Evolutionary conservation across 2,888 invertebrate genomes (phyloP).

Genomic region (Siphlonurus alternatus): DNA sequence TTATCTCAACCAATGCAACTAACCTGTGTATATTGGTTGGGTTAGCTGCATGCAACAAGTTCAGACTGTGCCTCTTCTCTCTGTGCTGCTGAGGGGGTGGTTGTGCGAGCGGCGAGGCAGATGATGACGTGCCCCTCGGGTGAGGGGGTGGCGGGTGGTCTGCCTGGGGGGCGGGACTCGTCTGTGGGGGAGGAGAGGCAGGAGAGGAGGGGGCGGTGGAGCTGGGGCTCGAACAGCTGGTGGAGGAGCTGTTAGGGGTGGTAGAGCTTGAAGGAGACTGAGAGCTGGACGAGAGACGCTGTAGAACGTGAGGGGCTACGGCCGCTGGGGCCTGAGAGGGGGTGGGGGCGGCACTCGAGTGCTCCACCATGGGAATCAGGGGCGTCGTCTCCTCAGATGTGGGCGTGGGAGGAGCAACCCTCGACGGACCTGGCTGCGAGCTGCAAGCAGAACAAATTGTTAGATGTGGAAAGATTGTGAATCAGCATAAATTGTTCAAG

Average conservation of each 20-base stretch:
- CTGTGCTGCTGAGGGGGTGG: conserved; percentile 18
- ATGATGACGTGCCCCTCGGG: conserved; percentile 4
- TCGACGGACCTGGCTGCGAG: conserved; percentile 41
- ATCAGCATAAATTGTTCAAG: too few relatives aligned
- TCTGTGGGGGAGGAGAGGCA: conserved; percentile 36
- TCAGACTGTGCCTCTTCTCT: conserved; percentile 42
- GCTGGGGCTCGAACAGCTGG: conserved; percentile 43
- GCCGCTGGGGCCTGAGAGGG: too few relatives aligned
- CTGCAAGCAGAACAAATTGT: too few relatives aligned
- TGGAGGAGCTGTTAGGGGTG: conserved; percentile 23
- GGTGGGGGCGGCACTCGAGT: conserved; percentile 23
- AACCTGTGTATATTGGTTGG: neutral
- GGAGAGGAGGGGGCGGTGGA: conserved; percentile 50
- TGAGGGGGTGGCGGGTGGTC: conserved; percentile 5
- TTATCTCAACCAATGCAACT: too few relatives aligned
- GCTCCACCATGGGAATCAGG: conserved; percentile 35
- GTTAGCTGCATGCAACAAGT: conserved; percentile 23
- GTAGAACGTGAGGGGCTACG: conserved; percentile 24
- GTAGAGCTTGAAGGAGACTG: conserved; percentile 35
- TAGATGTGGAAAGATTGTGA: too few relatives aligned
- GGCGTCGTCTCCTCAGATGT: conserved; percentile 42
- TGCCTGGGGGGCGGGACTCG: neutral
- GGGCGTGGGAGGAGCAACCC: conserved; percentile 56
- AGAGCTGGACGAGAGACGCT: conserved; percentile 35
- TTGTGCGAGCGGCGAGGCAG: conserved; percentile 4